phyloP scores from a whole-genome alignment of 2,797 vertebrate genomes.

The Neosilurus hyrtlii region DNA sequence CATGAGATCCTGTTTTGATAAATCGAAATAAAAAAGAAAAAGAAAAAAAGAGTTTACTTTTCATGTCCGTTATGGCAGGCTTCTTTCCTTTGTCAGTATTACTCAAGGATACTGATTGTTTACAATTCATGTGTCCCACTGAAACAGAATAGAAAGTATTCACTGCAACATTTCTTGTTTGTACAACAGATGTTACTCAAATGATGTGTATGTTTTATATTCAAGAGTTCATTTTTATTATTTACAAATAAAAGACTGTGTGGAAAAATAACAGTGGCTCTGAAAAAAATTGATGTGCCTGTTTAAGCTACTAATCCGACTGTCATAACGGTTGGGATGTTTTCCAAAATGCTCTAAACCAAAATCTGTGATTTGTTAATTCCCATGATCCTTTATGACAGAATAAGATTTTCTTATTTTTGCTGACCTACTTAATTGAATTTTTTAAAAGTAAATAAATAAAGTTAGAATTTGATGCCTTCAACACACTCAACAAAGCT shows the following conservation, averaged over 20 bases:
- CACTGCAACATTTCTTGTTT: slow-evolving; percentile 83
- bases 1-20: slow-evolving; percentile 82
- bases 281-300: neutral
- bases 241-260: slow-evolving; percentile 86
- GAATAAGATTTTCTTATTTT: too few relatives aligned
- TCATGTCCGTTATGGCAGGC: slow-evolving; percentile 83
- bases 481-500: too few relatives aligned
- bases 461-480: too few relatives aligned
- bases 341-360: too few relatives aligned
- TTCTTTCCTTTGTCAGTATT: slow-evolving; percentile 83
- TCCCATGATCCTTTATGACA: too few relatives aligned
- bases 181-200: slow-evolving; percentile 83
- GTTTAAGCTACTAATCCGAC: neutral
- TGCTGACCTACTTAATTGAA: too few relatives aligned
- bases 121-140: slow-evolving; percentile 78
- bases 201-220: slow-evolving; percentile 86
- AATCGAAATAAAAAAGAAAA: slow-evolving; percentile 39
- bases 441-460: too few relatives aligned
- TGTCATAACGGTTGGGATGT: too few relatives aligned
- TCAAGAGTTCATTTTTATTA: slow-evolving; percentile 85
- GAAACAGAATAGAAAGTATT: slow-evolving; percentile 77
- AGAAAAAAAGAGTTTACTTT: slow-evolving; percentile 83
- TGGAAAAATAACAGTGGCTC: slow-evolving; percentile 65
- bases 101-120: slow-evolving; percentile 79
- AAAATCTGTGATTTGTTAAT: too few relatives aligned